Evolutionary conservation across 2,888 invertebrate genomes (phyloP).

Genomic region (Malachius bipustulatus): DNA sequence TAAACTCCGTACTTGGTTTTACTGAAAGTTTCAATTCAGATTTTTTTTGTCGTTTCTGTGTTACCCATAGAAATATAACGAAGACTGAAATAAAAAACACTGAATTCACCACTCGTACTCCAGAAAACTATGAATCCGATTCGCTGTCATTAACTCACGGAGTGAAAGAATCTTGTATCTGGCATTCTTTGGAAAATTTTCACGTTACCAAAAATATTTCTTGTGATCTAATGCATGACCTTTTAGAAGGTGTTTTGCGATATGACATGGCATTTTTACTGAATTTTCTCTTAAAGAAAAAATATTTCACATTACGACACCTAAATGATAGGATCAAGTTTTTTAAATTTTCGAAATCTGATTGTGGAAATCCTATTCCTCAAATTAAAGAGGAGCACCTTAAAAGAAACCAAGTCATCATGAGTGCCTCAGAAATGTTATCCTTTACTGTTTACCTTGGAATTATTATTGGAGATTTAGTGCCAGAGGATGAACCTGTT

Average conservation of each 20-base stretch:
- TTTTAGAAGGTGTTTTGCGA: slow-evolving; percentile 5
- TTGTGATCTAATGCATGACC: slow-evolving; percentile 7
- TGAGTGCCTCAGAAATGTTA: slow-evolving; percentile 8
- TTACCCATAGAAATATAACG: too few species aligned
- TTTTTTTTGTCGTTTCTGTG: too few species aligned
- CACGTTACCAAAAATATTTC: slow-evolving; percentile 6
- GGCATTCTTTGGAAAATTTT: slow-evolving; percentile 3
- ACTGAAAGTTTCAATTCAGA: background rate
- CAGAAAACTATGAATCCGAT: slow-evolving; percentile 6
- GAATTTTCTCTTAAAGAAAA: slow-evolving; percentile 1
- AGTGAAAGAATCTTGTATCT: slow-evolving; percentile 7
- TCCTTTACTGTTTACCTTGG: slow-evolving; percentile 6
- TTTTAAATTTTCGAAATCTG: slow-evolving; percentile 7
- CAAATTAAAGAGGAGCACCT: slow-evolving; percentile 5
- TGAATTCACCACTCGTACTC: too few species aligned
- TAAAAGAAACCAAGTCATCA: slow-evolving; percentile 6
- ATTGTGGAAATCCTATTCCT: slow-evolving; percentile 7
- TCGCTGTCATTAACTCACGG: background rate
- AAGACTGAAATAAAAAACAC: too few species aligned
- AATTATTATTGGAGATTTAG: slow-evolving; percentile 8
- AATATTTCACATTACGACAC: slow-evolving; percentile 5
- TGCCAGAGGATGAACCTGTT: slow-evolving; percentile 4
- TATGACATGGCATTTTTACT: slow-evolving; percentile 5
- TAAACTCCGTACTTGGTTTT: background rate
- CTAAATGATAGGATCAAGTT: slow-evolving; percentile 8